phyloP scores from a whole-genome alignment of 2,113 vertebrate species.

The Rhinolophus ferrumequinum region DNA sequence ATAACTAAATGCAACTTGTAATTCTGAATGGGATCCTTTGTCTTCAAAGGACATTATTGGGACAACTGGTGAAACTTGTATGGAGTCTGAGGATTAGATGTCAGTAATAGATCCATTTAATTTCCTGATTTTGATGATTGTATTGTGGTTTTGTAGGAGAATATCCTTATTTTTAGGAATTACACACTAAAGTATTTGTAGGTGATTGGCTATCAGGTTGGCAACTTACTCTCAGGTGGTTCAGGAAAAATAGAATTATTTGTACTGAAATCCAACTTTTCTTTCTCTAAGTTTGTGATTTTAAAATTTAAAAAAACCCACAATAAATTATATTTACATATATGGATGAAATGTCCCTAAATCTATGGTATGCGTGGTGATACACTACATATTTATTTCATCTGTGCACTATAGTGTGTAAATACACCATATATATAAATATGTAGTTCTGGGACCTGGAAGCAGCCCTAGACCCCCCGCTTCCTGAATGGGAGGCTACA shows the following conservation, averaged over 20 bases:
- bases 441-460: not conserved
- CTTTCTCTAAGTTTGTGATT: not conserved
- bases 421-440: not conserved
- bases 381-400: not conserved
- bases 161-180: not conserved
- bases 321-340: not conserved
- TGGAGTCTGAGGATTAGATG: not conserved
- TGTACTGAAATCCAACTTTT: not conserved
- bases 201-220: not conserved
- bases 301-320: not conserved
- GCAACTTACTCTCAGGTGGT: not conserved
- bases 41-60: not conserved
- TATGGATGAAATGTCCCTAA: not conserved
- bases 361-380: not conserved
- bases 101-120: not conserved
- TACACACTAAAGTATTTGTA: not conserved
- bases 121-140: not conserved
- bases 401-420: not conserved
- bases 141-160: not conserved
- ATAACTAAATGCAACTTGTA: not conserved
- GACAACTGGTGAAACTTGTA: not conserved
- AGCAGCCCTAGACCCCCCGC: not conserved
- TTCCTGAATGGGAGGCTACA: not conserved
- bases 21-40: not conserved
- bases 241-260: conserved; percentile 20